Evolutionary conservation across 2,113 vertebrate genomes (phyloP).

Genomic region (Xiphophorus maculatus): DNA sequence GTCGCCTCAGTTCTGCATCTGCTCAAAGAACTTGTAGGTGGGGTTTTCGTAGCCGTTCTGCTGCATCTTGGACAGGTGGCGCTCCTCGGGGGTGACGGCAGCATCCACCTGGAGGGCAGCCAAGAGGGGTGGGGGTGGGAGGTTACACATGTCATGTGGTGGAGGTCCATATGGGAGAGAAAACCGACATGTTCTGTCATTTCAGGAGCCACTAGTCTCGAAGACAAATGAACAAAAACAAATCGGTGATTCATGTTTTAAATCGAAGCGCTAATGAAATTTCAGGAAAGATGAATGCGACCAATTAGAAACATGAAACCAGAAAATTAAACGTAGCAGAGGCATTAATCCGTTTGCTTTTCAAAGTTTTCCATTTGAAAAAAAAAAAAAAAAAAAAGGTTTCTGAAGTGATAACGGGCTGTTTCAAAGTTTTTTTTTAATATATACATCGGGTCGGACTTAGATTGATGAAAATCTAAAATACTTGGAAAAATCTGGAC

Average conservation of each 20-base stretch:
- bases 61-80: conserved; percentile 98
- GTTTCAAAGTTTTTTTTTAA: too few relatives aligned
- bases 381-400: too few relatives aligned
- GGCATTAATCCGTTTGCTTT: not conserved
- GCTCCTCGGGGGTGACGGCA: conserved; percentile 96
- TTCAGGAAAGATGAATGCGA: not conserved
- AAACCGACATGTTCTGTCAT: not conserved
- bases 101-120: conserved; percentile 87
- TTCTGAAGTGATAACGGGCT: too few relatives aligned
- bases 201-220: not conserved
- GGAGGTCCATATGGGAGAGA: not conserved
- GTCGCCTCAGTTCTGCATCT: conserved; percentile 93
- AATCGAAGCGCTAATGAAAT: not conserved
- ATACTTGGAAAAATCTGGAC: too few relatives aligned
- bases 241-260: not conserved
- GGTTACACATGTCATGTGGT: conserved; percentile 11
- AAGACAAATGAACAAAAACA: not conserved
- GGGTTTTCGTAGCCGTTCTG: conserved; percentile 98
- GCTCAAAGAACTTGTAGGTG: conserved; percentile 99
- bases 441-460: too few relatives aligned
- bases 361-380: not conserved
- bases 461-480: too few relatives aligned
- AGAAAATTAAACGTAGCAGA: not conserved
- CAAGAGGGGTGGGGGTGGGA: not conserved
- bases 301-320: not conserved